phyloP scores from a whole-genome alignment of 2,888 invertebrate species.

The Andrena minutula region DNA sequence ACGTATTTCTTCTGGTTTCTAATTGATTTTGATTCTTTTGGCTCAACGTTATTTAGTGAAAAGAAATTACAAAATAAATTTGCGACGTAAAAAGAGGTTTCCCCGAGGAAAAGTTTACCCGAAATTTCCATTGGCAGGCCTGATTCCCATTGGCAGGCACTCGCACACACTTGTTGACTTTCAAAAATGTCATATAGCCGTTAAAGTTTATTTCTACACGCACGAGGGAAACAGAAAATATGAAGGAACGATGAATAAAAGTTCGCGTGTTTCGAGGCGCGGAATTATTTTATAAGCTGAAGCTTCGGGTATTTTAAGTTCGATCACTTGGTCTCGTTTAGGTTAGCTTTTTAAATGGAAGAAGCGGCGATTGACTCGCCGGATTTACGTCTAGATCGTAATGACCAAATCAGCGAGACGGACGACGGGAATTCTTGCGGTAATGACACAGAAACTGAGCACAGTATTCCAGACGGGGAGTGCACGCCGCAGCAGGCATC shows the following conservation, averaged over 20 bases:
- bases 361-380: constrained; percentile 60
- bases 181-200: constrained; percentile 57
- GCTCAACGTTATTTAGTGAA: background rate
- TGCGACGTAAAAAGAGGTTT: too few relatives aligned
- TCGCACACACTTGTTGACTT: constrained; percentile 30
- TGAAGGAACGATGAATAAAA: constrained; percentile 52
- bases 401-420: constrained; percentile 38
- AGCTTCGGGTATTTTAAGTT: constrained; percentile 17
- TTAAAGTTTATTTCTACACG: constrained; percentile 39
- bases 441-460: constrained; percentile 63
- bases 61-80: too few relatives aligned
- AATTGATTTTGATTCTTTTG: background rate
- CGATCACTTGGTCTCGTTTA: constrained; percentile 14
- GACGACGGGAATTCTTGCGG: constrained; percentile 26
- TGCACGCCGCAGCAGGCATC: constrained; percentile 78
- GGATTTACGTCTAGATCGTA: constrained; percentile 38
- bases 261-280: constrained; percentile 10
- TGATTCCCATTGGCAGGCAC: too few relatives aligned
- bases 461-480: constrained; percentile 59
- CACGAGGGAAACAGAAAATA: constrained; percentile 13
- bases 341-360: constrained; percentile 71
- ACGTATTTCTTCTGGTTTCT: background rate
- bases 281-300: constrained; percentile 23
- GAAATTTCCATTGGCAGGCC: too few relatives aligned
- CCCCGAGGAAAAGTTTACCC: too few relatives aligned